Percentiles rank a stretch among this genome's conserved stretches.
These are phyloP conservation scores for Leucosticte australis DNA, from an alignment of 2,113 vertebrate genomes.

Conservation along the genomic window DNA sequence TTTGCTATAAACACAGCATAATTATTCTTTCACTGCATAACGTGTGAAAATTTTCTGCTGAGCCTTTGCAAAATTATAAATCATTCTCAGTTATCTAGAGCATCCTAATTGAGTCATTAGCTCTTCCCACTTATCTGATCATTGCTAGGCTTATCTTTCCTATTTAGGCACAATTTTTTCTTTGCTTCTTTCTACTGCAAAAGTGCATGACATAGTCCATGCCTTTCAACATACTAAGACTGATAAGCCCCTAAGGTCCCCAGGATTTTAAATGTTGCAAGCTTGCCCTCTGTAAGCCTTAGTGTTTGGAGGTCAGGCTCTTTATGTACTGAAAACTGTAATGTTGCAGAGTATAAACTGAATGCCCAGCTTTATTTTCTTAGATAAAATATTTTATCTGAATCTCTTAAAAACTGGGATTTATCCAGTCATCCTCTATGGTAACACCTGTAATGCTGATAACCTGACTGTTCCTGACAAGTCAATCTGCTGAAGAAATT, in stretches of 20 bases:
- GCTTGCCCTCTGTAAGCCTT: background rate
- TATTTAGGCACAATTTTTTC: background rate
- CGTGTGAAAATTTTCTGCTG: background rate
- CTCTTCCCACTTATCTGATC: constrained; percentile 1
- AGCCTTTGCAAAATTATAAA: constrained; percentile 10
- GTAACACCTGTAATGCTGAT: background rate
- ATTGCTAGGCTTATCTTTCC: background rate
- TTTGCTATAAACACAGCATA: background rate
- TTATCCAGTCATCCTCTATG: background rate
- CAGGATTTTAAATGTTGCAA: background rate
- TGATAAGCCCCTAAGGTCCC: background rate
- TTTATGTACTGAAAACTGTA: background rate
- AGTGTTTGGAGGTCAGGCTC: background rate
- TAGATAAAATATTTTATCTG: background rate
- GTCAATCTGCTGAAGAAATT: background rate
- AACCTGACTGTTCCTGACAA: background rate
- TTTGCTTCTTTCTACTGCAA: background rate
- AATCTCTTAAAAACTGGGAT: background rate
- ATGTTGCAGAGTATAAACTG: background rate
- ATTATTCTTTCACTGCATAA: background rate
- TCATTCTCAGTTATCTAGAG: constrained; percentile 8
- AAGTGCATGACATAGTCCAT: background rate
- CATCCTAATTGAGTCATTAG: background rate
- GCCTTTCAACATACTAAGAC: background rate
- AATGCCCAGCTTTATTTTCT: background rate